Evolutionary conservation across 1,140 invertebrate species (phyloP).

Genomic region (Sycobia sp.): DNA sequence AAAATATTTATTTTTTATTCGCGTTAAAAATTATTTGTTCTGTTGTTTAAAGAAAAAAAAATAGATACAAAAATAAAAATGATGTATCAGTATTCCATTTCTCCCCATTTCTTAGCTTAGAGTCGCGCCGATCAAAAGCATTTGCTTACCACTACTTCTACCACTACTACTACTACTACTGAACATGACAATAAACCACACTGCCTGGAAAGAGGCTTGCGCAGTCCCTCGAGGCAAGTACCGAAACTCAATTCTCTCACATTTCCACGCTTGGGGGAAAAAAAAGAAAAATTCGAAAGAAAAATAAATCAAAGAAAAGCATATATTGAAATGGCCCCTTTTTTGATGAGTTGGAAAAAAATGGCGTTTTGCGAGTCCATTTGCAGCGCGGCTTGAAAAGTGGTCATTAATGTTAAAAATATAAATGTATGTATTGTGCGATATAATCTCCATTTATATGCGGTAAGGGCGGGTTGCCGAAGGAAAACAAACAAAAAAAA

Average conservation of each 20-base stretch:
- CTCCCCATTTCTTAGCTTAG: conserved; percentile 64
- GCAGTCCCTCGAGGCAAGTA: conserved; percentile 63
- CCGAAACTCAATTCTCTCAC: conserved; percentile 54
- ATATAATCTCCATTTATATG: conserved; percentile 7
- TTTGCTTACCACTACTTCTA: conserved; percentile 61
- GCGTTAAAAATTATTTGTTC: conserved; percentile 5
- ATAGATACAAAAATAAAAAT: conserved; percentile 41
- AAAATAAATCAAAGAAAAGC: conserved; percentile 2
- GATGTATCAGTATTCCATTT: conserved; percentile 61
- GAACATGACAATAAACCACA: conserved; percentile 63
- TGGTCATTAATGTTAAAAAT: conserved; percentile 1
- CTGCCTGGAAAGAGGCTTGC: conserved; percentile 62
- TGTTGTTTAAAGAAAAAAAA: conserved; percentile 32
- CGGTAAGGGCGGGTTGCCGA: conserved; percentile 49
- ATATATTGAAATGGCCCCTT: conserved; percentile 44
- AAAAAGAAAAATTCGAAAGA: background rate
- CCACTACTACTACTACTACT: conserved; percentile 62
- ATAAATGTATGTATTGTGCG: conserved; percentile 30
- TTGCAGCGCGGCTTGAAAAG: conserved; percentile 41
- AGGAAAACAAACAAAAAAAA: background rate
- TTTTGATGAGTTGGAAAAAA: too few species aligned
- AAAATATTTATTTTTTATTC: background rate
- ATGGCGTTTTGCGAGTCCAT: conserved; percentile 38
- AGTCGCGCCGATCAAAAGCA: conserved; percentile 62
- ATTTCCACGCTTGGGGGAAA: conserved; percentile 33